phyloP scores from a whole-genome alignment of 1,140 invertebrate species.

The Tetragnatha versicolor region DNA sequence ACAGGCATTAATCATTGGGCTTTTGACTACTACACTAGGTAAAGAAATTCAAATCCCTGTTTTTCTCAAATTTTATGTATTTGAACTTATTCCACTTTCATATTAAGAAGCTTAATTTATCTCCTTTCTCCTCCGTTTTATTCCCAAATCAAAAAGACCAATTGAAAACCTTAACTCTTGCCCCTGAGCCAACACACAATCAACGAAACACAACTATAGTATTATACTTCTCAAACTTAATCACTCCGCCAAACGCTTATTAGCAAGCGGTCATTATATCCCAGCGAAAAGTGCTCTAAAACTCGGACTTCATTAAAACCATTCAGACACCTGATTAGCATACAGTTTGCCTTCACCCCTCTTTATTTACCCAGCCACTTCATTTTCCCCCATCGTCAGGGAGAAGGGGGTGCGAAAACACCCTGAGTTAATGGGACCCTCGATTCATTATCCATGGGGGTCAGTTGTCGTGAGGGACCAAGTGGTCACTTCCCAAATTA shows the following conservation, averaged over 20 bases:
- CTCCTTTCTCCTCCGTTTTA: no score
- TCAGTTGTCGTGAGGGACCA: not conserved
- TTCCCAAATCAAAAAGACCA: no score
- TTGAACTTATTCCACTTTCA: no score
- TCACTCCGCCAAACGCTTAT: not conserved
- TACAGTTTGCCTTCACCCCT: slow-evolving; percentile 3
- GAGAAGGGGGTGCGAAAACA: slow-evolving; percentile 31
- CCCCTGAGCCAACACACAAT: no score
- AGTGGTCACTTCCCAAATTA: slow-evolving; percentile 26
- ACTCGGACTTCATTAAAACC: slow-evolving; percentile 33
- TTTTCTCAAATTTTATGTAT: no score
- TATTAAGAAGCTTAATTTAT: no score
- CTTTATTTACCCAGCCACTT: not conserved
- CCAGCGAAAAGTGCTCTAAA: slow-evolving; percentile 31
- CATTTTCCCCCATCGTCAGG: slow-evolving; percentile 18
- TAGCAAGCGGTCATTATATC: slow-evolving; percentile 17
- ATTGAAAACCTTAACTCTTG: no score
- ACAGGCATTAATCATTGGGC: no score
- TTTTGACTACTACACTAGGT: no score
- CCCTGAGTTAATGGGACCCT: slow-evolving; percentile 14
- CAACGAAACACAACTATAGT: not conserved
- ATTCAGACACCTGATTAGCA: slow-evolving; percentile 36
- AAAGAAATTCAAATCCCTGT: no score
- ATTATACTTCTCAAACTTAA: not conserved
- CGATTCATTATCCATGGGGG: slow-evolving; percentile 24